phyloP scores from a whole-genome alignment of 2,113 vertebrate genomes.

The Collichthys lucidus region DNA sequence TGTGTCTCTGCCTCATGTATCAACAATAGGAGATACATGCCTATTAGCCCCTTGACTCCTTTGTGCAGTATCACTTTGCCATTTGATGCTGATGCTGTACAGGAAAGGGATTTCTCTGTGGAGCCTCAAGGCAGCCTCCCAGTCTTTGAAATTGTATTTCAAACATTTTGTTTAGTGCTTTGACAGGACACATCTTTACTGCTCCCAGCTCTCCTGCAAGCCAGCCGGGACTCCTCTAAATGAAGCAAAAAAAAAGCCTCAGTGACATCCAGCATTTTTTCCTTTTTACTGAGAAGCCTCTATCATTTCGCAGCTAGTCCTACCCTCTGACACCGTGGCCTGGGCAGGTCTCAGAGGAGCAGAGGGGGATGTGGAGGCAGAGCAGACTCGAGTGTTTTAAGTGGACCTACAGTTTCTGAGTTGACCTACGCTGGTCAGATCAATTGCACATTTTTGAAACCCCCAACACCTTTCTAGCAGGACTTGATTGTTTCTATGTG shows the following conservation, averaged over 20 bases:
- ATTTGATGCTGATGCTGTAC: slow-evolving; percentile 52
- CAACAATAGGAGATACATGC: slow-evolving; percentile 38
- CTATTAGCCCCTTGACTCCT: slow-evolving; percentile 58
- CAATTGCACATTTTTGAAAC: slow-evolving; percentile 30
- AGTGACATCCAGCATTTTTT: slow-evolving; percentile 44
- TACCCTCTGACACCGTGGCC: slow-evolving; percentile 19
- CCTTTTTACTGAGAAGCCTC: slow-evolving; percentile 31
- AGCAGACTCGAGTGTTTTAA: slow-evolving; percentile 16
- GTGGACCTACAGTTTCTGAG: slow-evolving; percentile 24
- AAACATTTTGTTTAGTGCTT: slow-evolving; percentile 69
- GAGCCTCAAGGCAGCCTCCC: slow-evolving; percentile 55
- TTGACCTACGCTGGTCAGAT: slow-evolving; percentile 21
- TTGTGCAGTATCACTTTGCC: slow-evolving; percentile 32
- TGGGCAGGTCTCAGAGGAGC: slow-evolving; percentile 36
- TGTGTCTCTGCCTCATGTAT: slow-evolving; percentile 20
- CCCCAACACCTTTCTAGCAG: background rate
- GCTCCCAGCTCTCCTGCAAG: slow-evolving; percentile 24
- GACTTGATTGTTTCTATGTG: background rate
- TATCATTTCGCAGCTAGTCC: slow-evolving; percentile 16
- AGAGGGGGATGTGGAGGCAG: background rate
- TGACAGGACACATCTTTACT: slow-evolving; percentile 64
- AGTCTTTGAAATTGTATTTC: slow-evolving; percentile 71
- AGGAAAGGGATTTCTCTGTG: slow-evolving; percentile 57
- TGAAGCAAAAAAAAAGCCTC: slow-evolving; percentile 47
- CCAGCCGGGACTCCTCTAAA: slow-evolving; percentile 46